Evolutionary conservation across 2,113 vertebrate genomes (phyloP).

Genomic region (Myocastor coypus): DNA sequence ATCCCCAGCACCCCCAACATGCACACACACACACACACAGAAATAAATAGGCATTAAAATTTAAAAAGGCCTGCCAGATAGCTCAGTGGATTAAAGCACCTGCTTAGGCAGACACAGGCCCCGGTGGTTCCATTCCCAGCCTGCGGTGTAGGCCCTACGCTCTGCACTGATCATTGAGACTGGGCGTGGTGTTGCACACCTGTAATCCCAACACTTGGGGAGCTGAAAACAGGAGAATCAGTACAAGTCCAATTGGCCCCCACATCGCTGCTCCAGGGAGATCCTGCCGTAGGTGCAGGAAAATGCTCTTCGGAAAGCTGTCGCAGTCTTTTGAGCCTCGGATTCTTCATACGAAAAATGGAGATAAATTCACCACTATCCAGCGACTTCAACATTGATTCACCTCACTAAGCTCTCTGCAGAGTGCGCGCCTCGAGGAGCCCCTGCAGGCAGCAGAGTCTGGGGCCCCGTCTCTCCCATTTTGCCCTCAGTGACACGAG

Average conservation of each 20-base stretch:
- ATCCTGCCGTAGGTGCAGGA: not conserved
- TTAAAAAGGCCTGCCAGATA: too few species aligned
- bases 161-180: too few species aligned
- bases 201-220: too few species aligned
- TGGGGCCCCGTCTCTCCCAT: accelerated
- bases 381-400: not conserved
- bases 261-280: accelerated
- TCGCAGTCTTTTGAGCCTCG: not conserved
- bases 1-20: too few species aligned
- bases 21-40: too few species aligned
- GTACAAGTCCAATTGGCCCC: not conserved
- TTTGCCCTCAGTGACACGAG: accelerated
- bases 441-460: accelerated
- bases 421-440: not conserved
- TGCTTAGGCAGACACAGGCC: too few species aligned
- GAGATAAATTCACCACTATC: not conserved
- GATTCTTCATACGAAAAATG: slow-evolving; percentile 25
- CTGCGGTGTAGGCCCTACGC: too few species aligned
- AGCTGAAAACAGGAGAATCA: too few species aligned
- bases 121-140: too few species aligned
- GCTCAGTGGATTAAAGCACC: too few species aligned
- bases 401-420: not conserved
- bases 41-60: too few species aligned
- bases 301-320: not conserved
- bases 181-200: too few species aligned